Base-by-base conservation (phyloP, 2,113 vertebrate species). In the Amphiprion percula region DNA sequence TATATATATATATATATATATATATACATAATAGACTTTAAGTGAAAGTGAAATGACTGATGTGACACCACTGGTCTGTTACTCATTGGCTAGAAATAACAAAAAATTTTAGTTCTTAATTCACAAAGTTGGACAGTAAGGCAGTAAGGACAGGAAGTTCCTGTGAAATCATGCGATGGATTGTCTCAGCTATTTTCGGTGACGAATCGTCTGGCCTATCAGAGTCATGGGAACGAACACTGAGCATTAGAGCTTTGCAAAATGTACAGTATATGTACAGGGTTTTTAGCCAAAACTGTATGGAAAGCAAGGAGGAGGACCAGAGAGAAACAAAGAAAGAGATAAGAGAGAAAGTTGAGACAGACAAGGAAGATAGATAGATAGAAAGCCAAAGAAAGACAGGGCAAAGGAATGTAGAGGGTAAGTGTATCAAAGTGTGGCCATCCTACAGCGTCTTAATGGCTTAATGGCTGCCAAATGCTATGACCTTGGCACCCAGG, bases 391-490 rank as follows among this genome's bases (percentile, higher is more conserved):
- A 14, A 10, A 56, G 21, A 41, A 56, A 46, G 17, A 54, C 6
- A 10, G 56, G 61, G 37, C 55, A 56, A 19, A 68, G 46, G 37
- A 53, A 33, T 24, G 58, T 24, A 49, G 28, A 60, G 54, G 39
- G 47, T 80, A 68, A 60, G 73, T 67, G 41, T 77, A 72, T 78
- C 56, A 68, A 58, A 75, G 73, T 39, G 55, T 83, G 55, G 65
- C 66, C 79, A 74, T n/a, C 58, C 53, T 60, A 41, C 72, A 63
- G 58, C 28, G 46, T 82, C 89, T 89, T 89, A 89, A 73, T 86
- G 83, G 89, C 83, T 90, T 90, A 90, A 81, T 87, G 67, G 63
- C 82, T 77, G 85, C 84, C 79, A 78, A 86, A 83, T 39, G 70
- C 83, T 88, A 55, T 77, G 87, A 86, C 87, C 85, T 89, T 89